phyloP scores from a whole-genome alignment of 2,888 invertebrate species.

The Entomobrya proxima region DNA sequence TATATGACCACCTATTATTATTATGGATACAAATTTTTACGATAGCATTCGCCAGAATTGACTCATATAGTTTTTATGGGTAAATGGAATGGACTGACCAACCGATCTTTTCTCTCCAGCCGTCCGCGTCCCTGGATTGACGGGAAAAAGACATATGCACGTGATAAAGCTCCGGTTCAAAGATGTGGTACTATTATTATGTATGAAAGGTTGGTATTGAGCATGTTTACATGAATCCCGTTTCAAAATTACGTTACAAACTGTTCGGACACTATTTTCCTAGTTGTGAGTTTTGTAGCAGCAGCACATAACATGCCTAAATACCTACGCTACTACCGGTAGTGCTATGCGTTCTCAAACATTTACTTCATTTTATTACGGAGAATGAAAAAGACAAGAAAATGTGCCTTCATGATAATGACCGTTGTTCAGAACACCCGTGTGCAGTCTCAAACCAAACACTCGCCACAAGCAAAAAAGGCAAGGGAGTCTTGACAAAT shows the following conservation, averaged over 20 bases:
- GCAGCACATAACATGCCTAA: neutral
- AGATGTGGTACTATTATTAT: neutral
- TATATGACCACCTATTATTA: conserved; percentile 50
- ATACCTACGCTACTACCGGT: neutral
- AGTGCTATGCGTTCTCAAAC: conserved; percentile 11
- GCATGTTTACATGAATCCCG: neutral
- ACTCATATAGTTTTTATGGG: conserved; percentile 54
- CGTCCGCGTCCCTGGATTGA: neutral
- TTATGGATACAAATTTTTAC: conserved; percentile 59
- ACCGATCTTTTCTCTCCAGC: neutral
- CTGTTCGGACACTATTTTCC: conserved; percentile 31
- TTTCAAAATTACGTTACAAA: conserved; percentile 32
- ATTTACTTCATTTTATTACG: conserved; percentile 58
- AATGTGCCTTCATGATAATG: conserved; percentile 49
- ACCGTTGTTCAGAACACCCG: conserved; percentile 33
- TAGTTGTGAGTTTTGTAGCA: conserved; percentile 8
- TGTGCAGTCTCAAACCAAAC: neutral
- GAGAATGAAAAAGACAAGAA: conserved; percentile 43
- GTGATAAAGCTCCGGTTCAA: neutral
- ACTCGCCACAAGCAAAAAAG: neutral
- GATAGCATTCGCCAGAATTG: conserved; percentile 50
- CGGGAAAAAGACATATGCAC: conserved; percentile 1
- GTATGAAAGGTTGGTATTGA: neutral
- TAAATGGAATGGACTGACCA: conserved; percentile 45
- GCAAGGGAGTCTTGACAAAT: conserved; percentile 33